phyloP scores from a whole-genome alignment of 2,113 vertebrate genomes.

The Psilopsiagon aymara region DNA sequence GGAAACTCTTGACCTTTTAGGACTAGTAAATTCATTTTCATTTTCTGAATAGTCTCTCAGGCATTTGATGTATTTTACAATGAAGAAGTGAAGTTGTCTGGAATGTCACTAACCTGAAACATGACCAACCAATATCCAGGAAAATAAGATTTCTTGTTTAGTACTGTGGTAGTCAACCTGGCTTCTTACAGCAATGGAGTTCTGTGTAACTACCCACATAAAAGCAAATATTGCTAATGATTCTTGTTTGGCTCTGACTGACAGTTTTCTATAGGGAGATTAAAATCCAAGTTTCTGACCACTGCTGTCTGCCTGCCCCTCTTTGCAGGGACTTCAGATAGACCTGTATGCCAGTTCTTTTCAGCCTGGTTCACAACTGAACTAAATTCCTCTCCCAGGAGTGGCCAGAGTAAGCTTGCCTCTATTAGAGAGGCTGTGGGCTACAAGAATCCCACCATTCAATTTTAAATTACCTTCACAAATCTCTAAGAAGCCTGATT shows the following conservation, averaged over 20 bases:
- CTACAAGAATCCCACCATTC: not conserved
- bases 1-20: not conserved
- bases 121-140: not conserved
- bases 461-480: not conserved
- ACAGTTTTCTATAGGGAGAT: not conserved
- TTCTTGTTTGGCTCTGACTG: not conserved
- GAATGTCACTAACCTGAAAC: not conserved
- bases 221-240: not conserved
- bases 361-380: not conserved
- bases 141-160: not conserved
- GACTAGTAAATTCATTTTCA: not conserved
- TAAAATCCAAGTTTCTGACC: not conserved
- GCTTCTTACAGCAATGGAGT: not conserved
- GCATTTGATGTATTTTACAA: not conserved
- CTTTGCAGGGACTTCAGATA: not conserved
- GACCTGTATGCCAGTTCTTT: not conserved
- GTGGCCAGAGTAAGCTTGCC: not conserved
- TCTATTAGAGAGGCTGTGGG: not conserved
- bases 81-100: not conserved
- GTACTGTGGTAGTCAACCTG: not conserved
- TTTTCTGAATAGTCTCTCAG: not conserved
- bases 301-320: not conserved
- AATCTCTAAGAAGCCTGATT: not conserved
- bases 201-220: not conserved
- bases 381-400: not conserved